Percentiles rank a stretch among this genome's conserved stretches.
These are phyloP conservation scores for Invenusta paracnida DNA, from an alignment of 2,888 invertebrate genomes.

Conservation along the genomic window DNA sequence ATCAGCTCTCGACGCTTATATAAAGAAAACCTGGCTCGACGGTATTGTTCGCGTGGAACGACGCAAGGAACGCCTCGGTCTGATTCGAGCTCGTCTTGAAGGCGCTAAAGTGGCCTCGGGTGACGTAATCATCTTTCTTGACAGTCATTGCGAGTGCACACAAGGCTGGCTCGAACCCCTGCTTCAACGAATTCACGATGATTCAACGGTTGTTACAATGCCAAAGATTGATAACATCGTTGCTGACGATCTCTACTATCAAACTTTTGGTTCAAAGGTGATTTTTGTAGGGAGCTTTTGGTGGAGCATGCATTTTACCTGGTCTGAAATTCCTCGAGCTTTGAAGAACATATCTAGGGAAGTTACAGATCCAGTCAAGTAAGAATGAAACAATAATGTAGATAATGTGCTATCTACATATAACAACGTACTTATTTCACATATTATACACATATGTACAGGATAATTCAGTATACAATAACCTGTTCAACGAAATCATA, in stretches of 20 bases:
- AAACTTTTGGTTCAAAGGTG: conserved; percentile 50
- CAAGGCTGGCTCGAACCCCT: conserved; percentile 73
- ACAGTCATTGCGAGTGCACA: conserved; percentile 59
- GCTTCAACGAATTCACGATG: conserved; percentile 76
- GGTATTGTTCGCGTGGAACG: conserved; percentile 70
- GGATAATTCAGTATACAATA: too few relatives aligned
- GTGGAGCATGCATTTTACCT: conserved; percentile 78
- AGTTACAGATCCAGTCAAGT: conserved; percentile 32
- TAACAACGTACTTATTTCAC: too few relatives aligned
- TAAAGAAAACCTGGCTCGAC: conserved; percentile 63
- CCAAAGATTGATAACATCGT: conserved; percentile 92
- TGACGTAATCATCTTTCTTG: conserved; percentile 60
- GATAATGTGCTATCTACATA: too few relatives aligned
- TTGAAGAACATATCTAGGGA: background rate
- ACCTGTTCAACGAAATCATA: too few relatives aligned
- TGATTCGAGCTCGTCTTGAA: conserved; percentile 81
- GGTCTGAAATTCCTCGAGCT: conserved; percentile 62
- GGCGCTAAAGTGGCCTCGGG: conserved; percentile 74
- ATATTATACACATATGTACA: too few relatives aligned
- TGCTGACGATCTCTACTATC: conserved; percentile 60
- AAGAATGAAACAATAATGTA: too few relatives aligned
- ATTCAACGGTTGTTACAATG: conserved; percentile 74
- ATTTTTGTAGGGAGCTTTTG: conserved; percentile 60
- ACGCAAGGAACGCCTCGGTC: conserved; percentile 72
- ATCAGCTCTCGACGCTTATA: conserved; percentile 63